Evolutionary conservation across 2,113 vertebrate genomes (phyloP).

Genomic region (Thalassoma bifasciatum): DNA sequence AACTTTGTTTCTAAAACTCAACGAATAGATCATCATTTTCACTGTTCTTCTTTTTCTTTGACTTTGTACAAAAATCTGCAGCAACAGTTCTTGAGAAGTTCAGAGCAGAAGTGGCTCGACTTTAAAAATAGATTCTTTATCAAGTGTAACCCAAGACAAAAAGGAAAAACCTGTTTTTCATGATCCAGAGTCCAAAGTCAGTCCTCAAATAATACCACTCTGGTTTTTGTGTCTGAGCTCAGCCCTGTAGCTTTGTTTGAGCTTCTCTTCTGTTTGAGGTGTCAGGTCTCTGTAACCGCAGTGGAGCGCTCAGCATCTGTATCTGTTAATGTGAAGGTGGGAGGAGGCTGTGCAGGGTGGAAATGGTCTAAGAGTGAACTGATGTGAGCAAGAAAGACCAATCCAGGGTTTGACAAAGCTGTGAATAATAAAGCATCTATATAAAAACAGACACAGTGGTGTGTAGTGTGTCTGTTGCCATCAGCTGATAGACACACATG

Average conservation of each 20-base stretch:
- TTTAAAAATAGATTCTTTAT: neutral
- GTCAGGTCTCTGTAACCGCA: slow-evolving; percentile 26
- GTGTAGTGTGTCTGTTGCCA: no score
- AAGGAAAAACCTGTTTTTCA: neutral
- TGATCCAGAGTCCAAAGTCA: neutral
- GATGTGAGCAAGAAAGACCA: neutral
- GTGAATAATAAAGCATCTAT: no score
- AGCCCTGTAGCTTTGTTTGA: neutral
- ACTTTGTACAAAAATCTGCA: neutral
- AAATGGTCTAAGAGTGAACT: neutral
- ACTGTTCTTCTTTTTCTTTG: neutral
- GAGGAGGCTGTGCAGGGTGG: slow-evolving; percentile 8
- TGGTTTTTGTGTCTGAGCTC: neutral
- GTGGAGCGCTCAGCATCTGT: slow-evolving; percentile 33
- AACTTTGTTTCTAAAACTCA: neutral
- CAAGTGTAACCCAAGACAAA: neutral
- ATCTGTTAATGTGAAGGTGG: slow-evolving; percentile 23
- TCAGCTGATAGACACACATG: no score
- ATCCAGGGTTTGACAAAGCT: no score
- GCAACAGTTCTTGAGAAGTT: neutral
- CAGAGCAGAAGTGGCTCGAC: neutral
- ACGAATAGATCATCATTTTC: neutral
- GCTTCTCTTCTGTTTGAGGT: slow-evolving; percentile 11
- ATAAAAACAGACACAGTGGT: no score
- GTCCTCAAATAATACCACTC: neutral